These are phyloP conservation scores for Magallana nippona DNA, from an alignment of 2,888 invertebrate genomes.

Conservation along the genomic window DNA sequence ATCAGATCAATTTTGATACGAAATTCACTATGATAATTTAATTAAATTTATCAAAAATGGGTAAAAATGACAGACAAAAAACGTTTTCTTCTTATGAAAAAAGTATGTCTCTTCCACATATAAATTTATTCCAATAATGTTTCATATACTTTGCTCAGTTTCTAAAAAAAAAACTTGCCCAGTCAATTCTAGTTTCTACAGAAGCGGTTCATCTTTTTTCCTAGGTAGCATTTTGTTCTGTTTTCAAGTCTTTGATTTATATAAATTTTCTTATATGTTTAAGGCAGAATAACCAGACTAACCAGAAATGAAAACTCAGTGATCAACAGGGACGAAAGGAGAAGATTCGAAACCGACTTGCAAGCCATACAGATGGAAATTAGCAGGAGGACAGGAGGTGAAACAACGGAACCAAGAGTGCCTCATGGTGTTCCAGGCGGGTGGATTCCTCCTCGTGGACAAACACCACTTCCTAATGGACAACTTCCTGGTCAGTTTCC, in stretches of 20 bases:
- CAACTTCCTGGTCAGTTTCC: neutral
- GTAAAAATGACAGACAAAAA: no score
- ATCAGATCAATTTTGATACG: no score
- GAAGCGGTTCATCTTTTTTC: no score
- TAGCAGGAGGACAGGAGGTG: neutral
- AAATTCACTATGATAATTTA: no score
- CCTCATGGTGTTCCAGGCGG: neutral
- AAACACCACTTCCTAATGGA: neutral
- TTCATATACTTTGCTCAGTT: no score
- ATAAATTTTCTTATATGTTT: neutral
- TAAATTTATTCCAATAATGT: no score
- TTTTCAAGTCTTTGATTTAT: neutral
- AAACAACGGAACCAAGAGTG: neutral
- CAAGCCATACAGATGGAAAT: neutral
- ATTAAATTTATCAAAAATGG: no score
- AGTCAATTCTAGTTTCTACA: no score
- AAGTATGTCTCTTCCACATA: no score
- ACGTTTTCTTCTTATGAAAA: no score
- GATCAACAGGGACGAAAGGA: neutral
- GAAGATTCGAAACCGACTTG: neutral
- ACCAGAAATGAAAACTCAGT: slow-evolving; percentile 3
- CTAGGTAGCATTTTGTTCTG: neutral
- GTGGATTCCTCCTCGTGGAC: no score
- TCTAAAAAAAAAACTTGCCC: no score
- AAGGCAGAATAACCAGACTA: neutral